These are phyloP conservation scores for Pungitius pungitius DNA, from an alignment of 2,113 vertebrate species.

Conservation along the genomic window DNA sequence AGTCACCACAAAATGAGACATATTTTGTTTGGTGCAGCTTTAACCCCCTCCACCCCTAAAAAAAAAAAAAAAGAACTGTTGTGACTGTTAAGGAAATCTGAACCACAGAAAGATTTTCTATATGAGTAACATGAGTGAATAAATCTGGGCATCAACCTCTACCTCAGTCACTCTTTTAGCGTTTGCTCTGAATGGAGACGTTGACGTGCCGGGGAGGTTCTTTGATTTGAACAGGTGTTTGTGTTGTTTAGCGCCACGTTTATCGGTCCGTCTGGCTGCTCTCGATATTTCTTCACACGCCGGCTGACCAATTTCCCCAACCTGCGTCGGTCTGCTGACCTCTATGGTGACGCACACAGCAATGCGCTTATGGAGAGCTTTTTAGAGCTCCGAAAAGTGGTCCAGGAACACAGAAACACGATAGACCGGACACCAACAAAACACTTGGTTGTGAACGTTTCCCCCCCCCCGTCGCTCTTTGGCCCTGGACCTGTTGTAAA, in stretches of 20 bases:
- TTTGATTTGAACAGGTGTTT: constrained; percentile 1
- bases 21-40: not conserved
- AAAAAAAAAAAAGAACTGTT: not conserved
- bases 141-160: constrained; percentile 13
- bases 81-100: constrained; percentile 11
- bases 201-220: constrained; percentile 1
- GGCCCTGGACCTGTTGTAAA: constrained; percentile 4
- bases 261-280: not conserved
- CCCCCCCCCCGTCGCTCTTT: not conserved
- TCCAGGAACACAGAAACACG: too few species aligned
- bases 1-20: not conserved
- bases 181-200: constrained; percentile 33
- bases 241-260: not conserved
- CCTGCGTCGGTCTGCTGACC: too few species aligned
- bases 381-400: too few species aligned
- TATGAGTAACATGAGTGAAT: constrained; percentile 32
- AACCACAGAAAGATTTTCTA: constrained; percentile 34
- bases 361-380: too few species aligned
- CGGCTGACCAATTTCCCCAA: not conserved
- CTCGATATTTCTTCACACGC: not conserved
- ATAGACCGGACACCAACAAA: too few species aligned
- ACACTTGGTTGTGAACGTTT: not conserved
- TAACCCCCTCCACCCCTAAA: not conserved
- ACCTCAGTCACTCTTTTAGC: constrained; percentile 5
- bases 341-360: too few species aligned